Conservation (phyloP, 2,797 vertebrate species). For the Poeciliopsis infans region DNA sequence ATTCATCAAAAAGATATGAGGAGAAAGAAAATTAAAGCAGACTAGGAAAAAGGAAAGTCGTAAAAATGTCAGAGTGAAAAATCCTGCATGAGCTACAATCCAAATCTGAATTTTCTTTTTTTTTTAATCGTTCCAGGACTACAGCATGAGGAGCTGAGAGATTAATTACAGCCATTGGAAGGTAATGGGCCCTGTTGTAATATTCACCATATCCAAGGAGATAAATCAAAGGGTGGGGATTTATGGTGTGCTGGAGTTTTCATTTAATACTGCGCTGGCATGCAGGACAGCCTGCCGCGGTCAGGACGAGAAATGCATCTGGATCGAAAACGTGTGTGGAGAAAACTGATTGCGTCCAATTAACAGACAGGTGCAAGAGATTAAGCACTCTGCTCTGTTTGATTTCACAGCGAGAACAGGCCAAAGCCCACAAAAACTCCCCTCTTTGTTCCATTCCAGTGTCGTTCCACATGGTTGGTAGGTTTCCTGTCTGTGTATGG, state of each 20-base stretch:
- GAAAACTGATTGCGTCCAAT: conserved; percentile 60
- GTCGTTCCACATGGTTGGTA: conserved; percentile 49
- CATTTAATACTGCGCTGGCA: conserved; percentile 41
- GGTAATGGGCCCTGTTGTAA: conserved; percentile 65
- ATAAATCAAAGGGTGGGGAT: conserved; percentile 63
- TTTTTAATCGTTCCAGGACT: conserved; percentile 34
- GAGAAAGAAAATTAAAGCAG: conserved; percentile 13
- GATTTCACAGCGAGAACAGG: conserved; percentile 38
- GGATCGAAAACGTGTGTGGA: conserved; percentile 39
- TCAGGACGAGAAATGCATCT: conserved; percentile 50
- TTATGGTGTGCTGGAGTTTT: conserved; percentile 43
- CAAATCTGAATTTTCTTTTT: no score
- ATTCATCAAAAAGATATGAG: conserved; percentile 13
- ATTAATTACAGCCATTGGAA: conserved; percentile 63
- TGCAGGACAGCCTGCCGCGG: conserved; percentile 1
- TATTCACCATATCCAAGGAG: conserved; percentile 67
- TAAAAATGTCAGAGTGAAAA: conserved; percentile 36
- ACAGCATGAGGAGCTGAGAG: conserved; percentile 37
- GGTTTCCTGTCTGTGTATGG: conserved; percentile 66
- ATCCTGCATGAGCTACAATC: conserved; percentile 26
- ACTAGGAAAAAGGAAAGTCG: conserved; percentile 13
- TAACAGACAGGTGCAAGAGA: conserved; percentile 60
- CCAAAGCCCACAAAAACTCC: conserved; percentile 27
- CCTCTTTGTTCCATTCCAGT: conserved; percentile 47
- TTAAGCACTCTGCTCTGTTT: conserved; percentile 52